Evolutionary conservation across 2,113 vertebrate species (phyloP).

Genomic region (Sander vitreus): DNA sequence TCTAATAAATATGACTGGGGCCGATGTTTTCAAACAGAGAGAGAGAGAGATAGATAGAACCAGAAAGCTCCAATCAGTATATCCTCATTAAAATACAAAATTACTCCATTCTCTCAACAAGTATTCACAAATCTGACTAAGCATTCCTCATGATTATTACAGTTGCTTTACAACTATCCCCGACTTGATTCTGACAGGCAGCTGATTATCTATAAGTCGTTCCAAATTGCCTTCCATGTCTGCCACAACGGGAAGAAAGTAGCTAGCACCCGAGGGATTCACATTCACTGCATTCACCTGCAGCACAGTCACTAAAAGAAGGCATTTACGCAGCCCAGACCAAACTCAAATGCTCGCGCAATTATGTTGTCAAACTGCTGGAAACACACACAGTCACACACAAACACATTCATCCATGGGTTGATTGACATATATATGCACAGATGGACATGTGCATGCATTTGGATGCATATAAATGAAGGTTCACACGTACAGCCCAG

Average conservation of each 20-base stretch:
- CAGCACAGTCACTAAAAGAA: slow-evolving; percentile 27
- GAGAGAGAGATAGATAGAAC: slow-evolving; percentile 14
- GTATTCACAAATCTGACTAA: slow-evolving; percentile 7
- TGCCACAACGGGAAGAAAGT: slow-evolving; percentile 27
- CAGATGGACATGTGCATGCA: slow-evolving; percentile 1
- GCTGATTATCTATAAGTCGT: slow-evolving; percentile 42
- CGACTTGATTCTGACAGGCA: slow-evolving; percentile 43
- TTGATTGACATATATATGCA: slow-evolving; percentile 2
- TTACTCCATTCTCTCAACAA: not conserved
- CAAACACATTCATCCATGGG: not conserved
- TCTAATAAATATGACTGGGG: slow-evolving; percentile 26
- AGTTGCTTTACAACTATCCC: slow-evolving; percentile 29
- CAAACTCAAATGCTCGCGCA: slow-evolving; percentile 45
- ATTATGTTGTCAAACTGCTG: slow-evolving; percentile 47
- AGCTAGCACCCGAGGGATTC: slow-evolving; percentile 24
- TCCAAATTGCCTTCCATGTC: slow-evolving; percentile 56
- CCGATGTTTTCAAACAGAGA: slow-evolving; percentile 20
- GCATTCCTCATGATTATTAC: slow-evolving; percentile 7
- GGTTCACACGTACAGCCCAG: not conserved
- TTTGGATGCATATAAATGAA: not conserved
- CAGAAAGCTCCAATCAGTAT: slow-evolving; percentile 37
- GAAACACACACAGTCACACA: not conserved
- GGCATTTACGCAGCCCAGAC: slow-evolving; percentile 43
- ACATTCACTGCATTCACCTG: slow-evolving; percentile 31
- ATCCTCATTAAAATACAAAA: slow-evolving; percentile 30